Conservation (phyloP, 2,797 vertebrate species). For the Eidolon dupreanum region DNA sequence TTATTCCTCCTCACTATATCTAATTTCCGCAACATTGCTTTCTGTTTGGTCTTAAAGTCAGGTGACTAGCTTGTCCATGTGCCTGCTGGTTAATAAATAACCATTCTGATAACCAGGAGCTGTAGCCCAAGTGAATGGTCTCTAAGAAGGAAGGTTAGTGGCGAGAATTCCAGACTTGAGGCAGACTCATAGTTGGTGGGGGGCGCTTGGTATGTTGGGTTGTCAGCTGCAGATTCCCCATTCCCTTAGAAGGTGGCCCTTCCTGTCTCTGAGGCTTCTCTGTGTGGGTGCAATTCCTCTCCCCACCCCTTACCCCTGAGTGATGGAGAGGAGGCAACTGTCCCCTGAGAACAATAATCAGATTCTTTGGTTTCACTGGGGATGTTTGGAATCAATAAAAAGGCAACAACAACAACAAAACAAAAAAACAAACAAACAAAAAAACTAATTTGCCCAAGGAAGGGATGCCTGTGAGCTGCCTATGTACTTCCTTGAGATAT, state of each 20-base stretch:
- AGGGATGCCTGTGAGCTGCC: background rate
- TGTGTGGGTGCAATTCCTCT: background rate
- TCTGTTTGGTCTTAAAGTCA: background rate
- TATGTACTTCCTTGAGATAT: background rate
- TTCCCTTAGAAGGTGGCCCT: background rate
- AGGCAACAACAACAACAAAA: background rate
- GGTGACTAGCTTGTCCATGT: background rate
- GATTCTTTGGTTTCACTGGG: background rate
- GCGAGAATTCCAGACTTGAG: background rate
- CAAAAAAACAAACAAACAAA: background rate
- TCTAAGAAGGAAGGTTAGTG: background rate
- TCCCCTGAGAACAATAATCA: background rate
- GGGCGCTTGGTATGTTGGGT: background rate
- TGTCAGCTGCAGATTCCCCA: background rate
- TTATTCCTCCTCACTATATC: background rate
- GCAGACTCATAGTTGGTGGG: background rate
- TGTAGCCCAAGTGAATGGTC: background rate
- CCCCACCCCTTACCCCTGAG: background rate
- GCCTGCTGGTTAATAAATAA: background rate
- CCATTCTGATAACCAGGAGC: background rate
- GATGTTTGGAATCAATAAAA: background rate
- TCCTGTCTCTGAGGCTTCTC: background rate
- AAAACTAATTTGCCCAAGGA: background rate
- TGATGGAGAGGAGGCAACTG: background rate
- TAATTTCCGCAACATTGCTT: background rate